Conservation (phyloP, 2,113 vertebrate genomes). For the Pachyramphus minor region DNA sequence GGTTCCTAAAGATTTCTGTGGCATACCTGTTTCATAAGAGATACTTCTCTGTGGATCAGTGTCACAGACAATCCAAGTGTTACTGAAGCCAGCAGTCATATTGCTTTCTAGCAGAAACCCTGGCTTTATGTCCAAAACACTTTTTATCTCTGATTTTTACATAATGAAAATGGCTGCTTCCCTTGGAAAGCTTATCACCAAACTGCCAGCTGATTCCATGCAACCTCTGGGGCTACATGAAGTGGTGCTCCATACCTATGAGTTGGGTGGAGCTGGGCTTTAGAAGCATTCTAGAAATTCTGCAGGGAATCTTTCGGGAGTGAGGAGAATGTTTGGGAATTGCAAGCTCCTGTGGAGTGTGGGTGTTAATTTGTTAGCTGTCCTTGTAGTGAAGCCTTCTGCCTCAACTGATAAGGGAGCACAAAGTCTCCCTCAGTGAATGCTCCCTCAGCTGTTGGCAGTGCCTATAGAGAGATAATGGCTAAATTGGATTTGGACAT, state of each 20-base stretch:
- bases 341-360: not conserved
- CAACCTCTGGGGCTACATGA: not conserved
- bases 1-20: not conserved
- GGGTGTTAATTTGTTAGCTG: constrained; percentile 18
- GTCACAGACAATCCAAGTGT: not conserved
- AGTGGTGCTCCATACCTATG: not conserved
- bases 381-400: not conserved
- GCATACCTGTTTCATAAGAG: not conserved
- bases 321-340: not conserved
- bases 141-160: not conserved
- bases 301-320: not conserved
- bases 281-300: not conserved
- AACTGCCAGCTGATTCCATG: not conserved
- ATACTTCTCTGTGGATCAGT: not conserved
- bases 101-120: not conserved
- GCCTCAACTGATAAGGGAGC: not conserved
- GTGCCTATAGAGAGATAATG: not conserved
- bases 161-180: not conserved
- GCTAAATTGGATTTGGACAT: not conserved
- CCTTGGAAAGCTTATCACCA: not conserved
- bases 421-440: not conserved
- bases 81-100: not conserved
- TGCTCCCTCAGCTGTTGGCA: not conserved
- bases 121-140: not conserved
- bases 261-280: not conserved